Conservation (phyloP, 2,797 vertebrate genomes). For the Sebastes nivosus region DNA sequence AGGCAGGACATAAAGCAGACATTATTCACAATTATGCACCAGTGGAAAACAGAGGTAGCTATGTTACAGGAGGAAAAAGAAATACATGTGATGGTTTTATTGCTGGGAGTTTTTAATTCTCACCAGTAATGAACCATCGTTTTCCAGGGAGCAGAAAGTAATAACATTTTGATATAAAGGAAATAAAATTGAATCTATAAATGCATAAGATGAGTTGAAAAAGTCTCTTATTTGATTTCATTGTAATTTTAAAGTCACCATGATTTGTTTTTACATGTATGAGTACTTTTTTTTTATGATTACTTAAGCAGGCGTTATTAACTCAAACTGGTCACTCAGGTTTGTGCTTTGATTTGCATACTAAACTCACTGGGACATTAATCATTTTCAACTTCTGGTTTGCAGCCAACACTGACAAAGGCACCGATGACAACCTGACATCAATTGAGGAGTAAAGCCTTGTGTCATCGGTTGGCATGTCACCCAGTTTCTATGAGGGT, state of each 20-base stretch:
- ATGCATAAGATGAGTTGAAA: neutral
- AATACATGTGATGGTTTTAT: slow-evolving; percentile 4
- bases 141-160: neutral
- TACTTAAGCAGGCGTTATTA: neutral
- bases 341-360: neutral
- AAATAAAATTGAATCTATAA: neutral
- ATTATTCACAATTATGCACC: slow-evolving; percentile 10
- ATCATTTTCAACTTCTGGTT: neutral
- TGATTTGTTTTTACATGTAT: neutral
- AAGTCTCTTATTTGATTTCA: neutral
- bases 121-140: neutral
- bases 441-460: neutral
- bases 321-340: neutral
- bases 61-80: neutral
- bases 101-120: slow-evolving; percentile 1
- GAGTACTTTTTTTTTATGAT: neutral
- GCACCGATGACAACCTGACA: neutral
- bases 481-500: neutral
- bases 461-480: neutral
- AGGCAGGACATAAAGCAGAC: slow-evolving; percentile 29
- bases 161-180: neutral
- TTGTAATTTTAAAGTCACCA: neutral
- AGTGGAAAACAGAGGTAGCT: slow-evolving; percentile 21
- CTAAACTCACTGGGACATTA: neutral
- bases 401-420: neutral